A percentile compares a stretch with the other conserved stretches of the same genome.
Evolutionary conservation across 2,888 invertebrate genomes (phyloP).

Genomic region (Ennomos quercinarius): DNA sequence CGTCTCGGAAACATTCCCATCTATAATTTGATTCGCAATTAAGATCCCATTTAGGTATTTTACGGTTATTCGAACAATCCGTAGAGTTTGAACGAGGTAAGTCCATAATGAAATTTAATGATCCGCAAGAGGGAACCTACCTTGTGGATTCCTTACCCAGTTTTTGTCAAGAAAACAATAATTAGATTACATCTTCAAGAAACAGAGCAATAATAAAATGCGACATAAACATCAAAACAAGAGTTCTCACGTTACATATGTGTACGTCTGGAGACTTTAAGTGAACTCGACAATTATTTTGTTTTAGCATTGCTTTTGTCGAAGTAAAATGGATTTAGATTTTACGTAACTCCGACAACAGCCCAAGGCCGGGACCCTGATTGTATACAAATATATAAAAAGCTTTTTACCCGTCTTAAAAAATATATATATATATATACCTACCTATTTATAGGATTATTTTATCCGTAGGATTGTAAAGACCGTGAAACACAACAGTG

Average conservation of each 20-base stretch:
- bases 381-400: constrained; percentile 27
- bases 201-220: constrained; percentile 17
- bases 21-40: constrained; percentile 62
- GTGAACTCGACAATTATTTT: constrained; percentile 26
- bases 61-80: constrained; percentile 63
- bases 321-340: constrained; percentile 29
- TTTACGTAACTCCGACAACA: constrained; percentile 22
- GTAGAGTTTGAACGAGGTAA: constrained; percentile 59
- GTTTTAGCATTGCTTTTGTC: constrained; percentile 25
- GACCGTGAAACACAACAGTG: too few species aligned
- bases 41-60: constrained; percentile 66
- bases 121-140: constrained; percentile 53
- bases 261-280: constrained; percentile 5
- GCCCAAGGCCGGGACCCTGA: constrained; percentile 29
- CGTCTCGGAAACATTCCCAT: constrained; percentile 39
- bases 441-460: background rate
- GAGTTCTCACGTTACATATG: constrained; percentile 6
- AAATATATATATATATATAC: too few species aligned
- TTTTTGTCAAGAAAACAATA: constrained; percentile 30
- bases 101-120: constrained; percentile 64
- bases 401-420: constrained; percentile 20
- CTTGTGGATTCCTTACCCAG: constrained; percentile 39
- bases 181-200: constrained; percentile 18
- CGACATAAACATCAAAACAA: constrained; percentile 18
- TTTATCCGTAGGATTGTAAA: too few species aligned